Evolutionary conservation across 2,113 vertebrate genomes (phyloP).

Genomic region (Erpornis zantholeuca): DNA sequence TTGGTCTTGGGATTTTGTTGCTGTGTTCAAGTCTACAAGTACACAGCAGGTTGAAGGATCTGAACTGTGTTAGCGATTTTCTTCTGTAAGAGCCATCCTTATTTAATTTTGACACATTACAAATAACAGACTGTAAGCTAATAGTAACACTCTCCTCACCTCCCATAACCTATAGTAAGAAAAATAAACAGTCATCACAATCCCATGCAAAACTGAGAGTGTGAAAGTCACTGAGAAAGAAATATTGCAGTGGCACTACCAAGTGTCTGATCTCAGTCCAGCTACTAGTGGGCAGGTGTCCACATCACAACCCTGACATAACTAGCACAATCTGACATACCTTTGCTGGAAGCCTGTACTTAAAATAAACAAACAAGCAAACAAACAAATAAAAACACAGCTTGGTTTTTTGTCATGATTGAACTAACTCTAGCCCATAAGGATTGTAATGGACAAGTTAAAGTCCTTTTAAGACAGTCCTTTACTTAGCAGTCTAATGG

Average conservation of each 20-base stretch:
- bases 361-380: conserved; percentile 37
- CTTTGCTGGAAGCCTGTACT: conserved; percentile 5
- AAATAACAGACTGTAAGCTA: not conserved
- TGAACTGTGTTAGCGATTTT: not conserved
- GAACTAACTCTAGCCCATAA: not conserved
- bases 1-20: not conserved
- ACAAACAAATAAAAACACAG: not conserved
- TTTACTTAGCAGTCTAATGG: not conserved
- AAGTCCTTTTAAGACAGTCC: not conserved
- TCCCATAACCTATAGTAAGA: conserved; percentile 14
- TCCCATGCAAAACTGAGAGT: not conserved
- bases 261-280: conserved; percentile 32
- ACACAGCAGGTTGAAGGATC: not conserved
- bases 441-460: not conserved
- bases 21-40: not conserved
- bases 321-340: conserved; percentile 2
- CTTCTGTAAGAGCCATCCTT: not conserved
- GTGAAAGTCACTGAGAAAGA: conserved; percentile 32
- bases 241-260: not conserved
- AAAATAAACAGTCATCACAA: not conserved
- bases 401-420: not conserved
- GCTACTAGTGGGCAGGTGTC: conserved; percentile 35
- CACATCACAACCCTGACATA: conserved; percentile 1
- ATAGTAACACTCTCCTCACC: not conserved
- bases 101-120: not conserved